phyloP scores from a whole-genome alignment of 2,113 vertebrate species.

The Pteruthius melanotis region DNA sequence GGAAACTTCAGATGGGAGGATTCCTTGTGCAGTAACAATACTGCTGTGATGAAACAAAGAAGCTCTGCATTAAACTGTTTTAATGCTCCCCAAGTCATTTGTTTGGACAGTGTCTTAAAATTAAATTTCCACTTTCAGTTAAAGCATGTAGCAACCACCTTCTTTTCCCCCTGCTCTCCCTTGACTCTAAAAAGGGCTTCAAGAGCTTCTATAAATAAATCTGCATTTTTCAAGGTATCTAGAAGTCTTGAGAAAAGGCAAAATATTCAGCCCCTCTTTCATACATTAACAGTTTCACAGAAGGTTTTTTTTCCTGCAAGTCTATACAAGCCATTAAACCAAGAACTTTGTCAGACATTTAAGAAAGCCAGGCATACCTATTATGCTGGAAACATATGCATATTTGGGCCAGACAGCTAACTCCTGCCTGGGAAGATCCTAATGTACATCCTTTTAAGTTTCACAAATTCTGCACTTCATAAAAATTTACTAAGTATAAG shows the following conservation, averaged over 20 bases:
- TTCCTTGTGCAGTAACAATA: neutral
- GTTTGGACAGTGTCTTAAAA: neutral
- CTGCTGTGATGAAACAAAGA: neutral
- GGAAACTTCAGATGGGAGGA: neutral
- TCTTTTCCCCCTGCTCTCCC: neutral
- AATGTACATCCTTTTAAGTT: neutral
- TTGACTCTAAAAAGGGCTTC: neutral
- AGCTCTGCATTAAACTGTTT: neutral
- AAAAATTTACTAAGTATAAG: neutral
- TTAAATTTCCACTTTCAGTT: neutral
- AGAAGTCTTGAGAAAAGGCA: neutral
- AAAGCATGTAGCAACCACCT: neutral
- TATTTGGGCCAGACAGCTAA: neutral
- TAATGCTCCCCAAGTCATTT: neutral
- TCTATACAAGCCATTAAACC: neutral
- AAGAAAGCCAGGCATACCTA: neutral
- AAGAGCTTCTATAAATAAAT: neutral
- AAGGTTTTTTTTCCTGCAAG: neutral
- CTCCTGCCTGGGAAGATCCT: neutral
- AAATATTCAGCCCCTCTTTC: neutral
- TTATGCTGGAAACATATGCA: neutral
- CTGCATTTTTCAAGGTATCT: neutral
- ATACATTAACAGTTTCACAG: neutral
- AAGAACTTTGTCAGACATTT: neutral
- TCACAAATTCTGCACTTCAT: neutral